Base-by-base conservation (phyloP, 2,113 vertebrate species). In the Caretta caretta region DNA sequence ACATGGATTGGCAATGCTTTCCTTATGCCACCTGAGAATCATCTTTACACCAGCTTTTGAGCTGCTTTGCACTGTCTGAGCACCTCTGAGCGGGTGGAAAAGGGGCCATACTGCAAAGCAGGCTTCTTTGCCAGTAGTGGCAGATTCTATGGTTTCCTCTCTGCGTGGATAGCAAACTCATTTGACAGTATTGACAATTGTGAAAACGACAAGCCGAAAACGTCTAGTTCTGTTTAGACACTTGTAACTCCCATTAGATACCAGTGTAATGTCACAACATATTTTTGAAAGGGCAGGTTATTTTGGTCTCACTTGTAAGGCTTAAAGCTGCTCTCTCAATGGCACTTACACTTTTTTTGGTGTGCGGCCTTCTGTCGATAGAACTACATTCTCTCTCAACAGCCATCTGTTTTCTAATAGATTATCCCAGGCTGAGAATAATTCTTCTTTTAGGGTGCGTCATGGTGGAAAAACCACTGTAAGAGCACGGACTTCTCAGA, bases 371-470 rank as follows among this genome's bases (percentile, higher is more conserved):
- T 95, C 84, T 62, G 0, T 27, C 80, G 8, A 86, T 13, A 91
- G 76, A 80, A 35, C 85, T 95, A 50, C 84, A 87, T 80, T 87
- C 79, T 79, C 10, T 25, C 57, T 53, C 49, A 24, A 2, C 2
- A 53, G 38, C 93, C 95, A 96, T 95, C 94, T 97, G 93, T 95
- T 94, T 95, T 84, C 84, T 90, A 81, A 88, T 31, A 35, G 42
- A 56, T 75, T 81, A 29, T 31, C 84, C 81, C 89, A 86, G 94
- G 59, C 69, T 84, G 24, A 48, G 90, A 86, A 93, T 90, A 96
- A 89, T 91, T 96, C 91, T 82, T 92, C 90, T 90, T 69, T 57
- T 13, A 56, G 27, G 38, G 42, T 65, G 57, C 1, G 2, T 87
- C 92, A 84, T 1, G 1, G 62, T 57, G 89, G 54, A 72, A 80